Evolutionary conservation across 2,888 invertebrate species (phyloP), one percentile per base, ranked within the genome.

Genomic region (Aporophyla lueneburgensis): DNA sequence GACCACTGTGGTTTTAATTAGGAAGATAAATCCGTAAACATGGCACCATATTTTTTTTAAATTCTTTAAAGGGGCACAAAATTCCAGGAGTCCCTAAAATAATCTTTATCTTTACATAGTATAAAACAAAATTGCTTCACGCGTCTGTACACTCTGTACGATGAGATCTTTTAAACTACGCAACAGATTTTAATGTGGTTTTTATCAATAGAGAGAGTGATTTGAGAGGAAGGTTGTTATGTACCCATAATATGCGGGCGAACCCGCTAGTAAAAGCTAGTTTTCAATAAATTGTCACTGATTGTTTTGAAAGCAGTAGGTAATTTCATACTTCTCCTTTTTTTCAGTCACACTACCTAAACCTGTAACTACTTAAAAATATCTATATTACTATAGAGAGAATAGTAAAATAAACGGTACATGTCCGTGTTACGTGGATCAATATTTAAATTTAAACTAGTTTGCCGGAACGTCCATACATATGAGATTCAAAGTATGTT

Each of bases 361-460:
- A 40, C 19, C 61, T 58, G 24, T n/a, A 43, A 53, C 19, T 40
- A 16, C 14, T 83, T 85, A 86, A 88, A 86, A 82, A 40, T 61
- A 56, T 56, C 27, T 10, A 81, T 63, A 77, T 84, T 84, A 79
- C 82, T 83, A 78, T 78, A 77, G 56, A 80, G 68, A 65, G 77
- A 82, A 81, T 77, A 79, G 83, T 86, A 87, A 89, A 89, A 89
- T 88, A 85, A 77, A 86, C 85, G 76, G 86, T 85, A 86, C 84
- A 89, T 80, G 80, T 83, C 87, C 84, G 85, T 85, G 81, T 84
- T 86, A 87, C 83, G 81, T 86, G 83, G 87, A 90, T 89, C 90
- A 87, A 88, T 90, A 91, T 86, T 82, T 78, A 82, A 91, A 90
- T 91, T 90, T 87, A 86, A 88, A 89, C 85, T 81, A 86, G 80